Evolutionary conservation across 1,140 invertebrate genomes (phyloP), one percentile per base, ranked within the genome.

Genomic region (Meteorus sp.): DNA sequence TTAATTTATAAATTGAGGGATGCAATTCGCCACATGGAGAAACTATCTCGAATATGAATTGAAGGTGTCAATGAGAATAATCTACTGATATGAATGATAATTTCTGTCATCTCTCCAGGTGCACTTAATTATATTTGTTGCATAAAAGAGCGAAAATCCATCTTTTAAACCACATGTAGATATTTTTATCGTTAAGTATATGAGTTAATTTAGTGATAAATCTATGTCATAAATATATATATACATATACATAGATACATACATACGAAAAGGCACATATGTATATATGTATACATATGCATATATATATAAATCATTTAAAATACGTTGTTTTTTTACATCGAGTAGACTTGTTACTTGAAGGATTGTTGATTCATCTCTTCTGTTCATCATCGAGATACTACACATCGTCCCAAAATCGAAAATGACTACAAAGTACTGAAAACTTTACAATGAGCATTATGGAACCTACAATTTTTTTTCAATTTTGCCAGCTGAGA

Each of bases 271-370:
- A n/a, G n/a, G n/a, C n/a, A 33, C 11, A 11, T 33, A 33, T 33
- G 11, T 33, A 7, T 33, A 33, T 33, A 7, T 33, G 11, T 33
- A 55, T 68, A 67, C 65, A 65, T 67, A 60, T 65, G 63, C 63
- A 69, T 67, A 70, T 68, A 72, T 73, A 66, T 33, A 68, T 68
- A 74, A 75, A 64, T 75, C 64, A 74, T 75, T 73, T 72, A 76
- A 76, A 77, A 76, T 75, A 74, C 70, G 71, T 63, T 64, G 66
- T 60, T 72, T 56, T 67, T 43, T 54, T 33, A 57, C 63, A 56
- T 71, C 62, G 22, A 27, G 19, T 47, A 59, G 64, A 63, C 66
- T 63, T 66, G 64, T 70, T 67, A 61, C 70, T 62, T 64, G 50
- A 66, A 62, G 72, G 74, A 69, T 68, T 71, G 71, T 69, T 72